phyloP scores from a whole-genome alignment of 2,888 invertebrate genomes.

The Brachyopa scutellaris region DNA sequence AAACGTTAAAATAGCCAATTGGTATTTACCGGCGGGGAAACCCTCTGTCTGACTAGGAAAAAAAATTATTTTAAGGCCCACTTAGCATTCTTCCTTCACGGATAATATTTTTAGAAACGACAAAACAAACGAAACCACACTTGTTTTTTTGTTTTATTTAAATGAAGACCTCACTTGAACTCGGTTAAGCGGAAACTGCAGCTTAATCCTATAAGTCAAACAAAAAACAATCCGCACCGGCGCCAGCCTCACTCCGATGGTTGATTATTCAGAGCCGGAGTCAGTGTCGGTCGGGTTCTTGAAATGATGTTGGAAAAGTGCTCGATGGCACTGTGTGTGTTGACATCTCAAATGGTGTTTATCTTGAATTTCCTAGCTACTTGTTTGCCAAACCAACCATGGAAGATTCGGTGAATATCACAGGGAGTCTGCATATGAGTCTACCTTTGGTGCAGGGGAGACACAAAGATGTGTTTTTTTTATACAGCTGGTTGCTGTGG shows the following conservation, averaged over 20 bases:
- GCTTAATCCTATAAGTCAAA: slow-evolving; percentile 65
- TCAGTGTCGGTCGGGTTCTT: slow-evolving; percentile 14
- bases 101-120: background rate
- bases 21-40: background rate
- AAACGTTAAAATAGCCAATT: background rate
- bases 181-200: slow-evolving; percentile 53
- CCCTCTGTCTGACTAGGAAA: too few relatives aligned
- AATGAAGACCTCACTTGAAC: slow-evolving; percentile 45
- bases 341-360: slow-evolving; percentile 72
- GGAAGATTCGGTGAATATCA: slow-evolving; percentile 68
- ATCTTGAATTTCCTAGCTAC: slow-evolving; percentile 70
- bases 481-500: slow-evolving; percentile 30
- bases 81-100: background rate
- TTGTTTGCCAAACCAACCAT: slow-evolving; percentile 64
- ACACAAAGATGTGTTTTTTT: slow-evolving; percentile 5
- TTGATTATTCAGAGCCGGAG: slow-evolving; percentile 37
- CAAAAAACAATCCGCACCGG: slow-evolving; percentile 55
- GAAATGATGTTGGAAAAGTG: slow-evolving; percentile 18
- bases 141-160: background rate
- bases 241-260: slow-evolving; percentile 45
- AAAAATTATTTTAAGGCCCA: too few relatives aligned
- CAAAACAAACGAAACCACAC: background rate
- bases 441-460: background rate
- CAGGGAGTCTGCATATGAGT: slow-evolving; percentile 12
- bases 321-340: slow-evolving; percentile 51